These are phyloP conservation scores for Heliocidaris erythrogramma DNA, from an alignment of 35 echinoderm and acorn worm genomes.

Conservation along the genomic window DNA sequence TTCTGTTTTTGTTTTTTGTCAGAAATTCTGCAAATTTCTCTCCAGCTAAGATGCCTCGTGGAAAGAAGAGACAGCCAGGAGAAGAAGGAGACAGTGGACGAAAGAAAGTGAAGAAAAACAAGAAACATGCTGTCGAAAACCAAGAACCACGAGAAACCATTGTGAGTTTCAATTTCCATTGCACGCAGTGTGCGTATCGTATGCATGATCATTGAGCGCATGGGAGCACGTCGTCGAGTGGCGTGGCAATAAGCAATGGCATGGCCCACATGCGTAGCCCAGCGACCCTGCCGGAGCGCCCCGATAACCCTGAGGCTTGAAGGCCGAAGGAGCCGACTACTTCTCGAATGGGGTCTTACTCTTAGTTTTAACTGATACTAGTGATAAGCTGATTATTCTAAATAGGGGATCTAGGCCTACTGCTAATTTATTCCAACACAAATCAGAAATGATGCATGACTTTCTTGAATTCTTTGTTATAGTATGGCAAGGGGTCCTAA, in stretches of 20 bases:
- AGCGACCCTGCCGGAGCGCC: background rate
- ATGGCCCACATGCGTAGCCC: background rate
- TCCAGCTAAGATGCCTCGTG: conserved; percentile 52
- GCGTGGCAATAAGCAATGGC: background rate
- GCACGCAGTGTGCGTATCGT: background rate
- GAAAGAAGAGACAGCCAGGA: conserved; percentile 57
- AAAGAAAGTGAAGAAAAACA: conserved; percentile 43
- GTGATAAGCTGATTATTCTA: no score
- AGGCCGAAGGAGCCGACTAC: no score
- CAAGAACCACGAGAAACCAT: conserved; percentile 51
- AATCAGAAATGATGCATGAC: no score
- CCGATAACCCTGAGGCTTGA: background rate
- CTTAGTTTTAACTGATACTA: no score
- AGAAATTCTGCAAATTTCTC: background rate
- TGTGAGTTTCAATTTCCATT: conserved; percentile 41
- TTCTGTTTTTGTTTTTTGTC: background rate
- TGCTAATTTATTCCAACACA: no score
- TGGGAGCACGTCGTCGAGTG: background rate
- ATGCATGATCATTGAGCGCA: background rate
- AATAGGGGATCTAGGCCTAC: no score
- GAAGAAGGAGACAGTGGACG: conserved; percentile 36
- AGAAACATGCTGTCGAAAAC: conserved; percentile 29
- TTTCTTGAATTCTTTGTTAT: no score
- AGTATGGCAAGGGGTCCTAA: no score
- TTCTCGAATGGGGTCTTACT: no score